Evolutionary conservation across 2,113 vertebrate species (phyloP).

Genomic region (Pollimyrus isidori): DNA sequence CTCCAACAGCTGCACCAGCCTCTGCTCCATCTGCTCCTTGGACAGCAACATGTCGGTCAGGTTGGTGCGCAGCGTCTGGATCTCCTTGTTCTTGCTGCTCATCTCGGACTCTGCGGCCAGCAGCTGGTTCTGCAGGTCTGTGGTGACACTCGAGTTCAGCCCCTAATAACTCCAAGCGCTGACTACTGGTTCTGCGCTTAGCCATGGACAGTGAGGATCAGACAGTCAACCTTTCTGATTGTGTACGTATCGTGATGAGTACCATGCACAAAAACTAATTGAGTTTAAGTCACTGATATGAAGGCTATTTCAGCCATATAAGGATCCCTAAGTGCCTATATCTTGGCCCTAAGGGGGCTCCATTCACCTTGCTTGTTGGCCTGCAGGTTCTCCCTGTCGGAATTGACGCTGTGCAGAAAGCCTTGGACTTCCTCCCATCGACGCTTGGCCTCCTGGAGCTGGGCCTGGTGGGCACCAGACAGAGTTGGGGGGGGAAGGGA

Average conservation of each 20-base stretch:
- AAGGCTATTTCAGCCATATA: neutral
- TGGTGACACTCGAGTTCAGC: neutral
- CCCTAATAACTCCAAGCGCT: neutral
- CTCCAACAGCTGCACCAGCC: constrained; percentile 80
- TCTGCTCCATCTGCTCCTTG: constrained; percentile 87
- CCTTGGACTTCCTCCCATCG: constrained; percentile 90
- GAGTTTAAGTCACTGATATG: neutral
- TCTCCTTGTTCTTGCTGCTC: constrained; percentile 72
- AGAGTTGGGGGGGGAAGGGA: neutral
- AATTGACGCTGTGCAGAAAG: constrained; percentile 77
- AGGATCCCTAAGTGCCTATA: neutral
- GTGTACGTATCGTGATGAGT: too few relatives aligned
- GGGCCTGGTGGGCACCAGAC: constrained; percentile 56
- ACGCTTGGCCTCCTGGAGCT: constrained; percentile 84
- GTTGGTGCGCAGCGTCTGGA: constrained; percentile 85
- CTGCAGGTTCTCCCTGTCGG: constrained; percentile 76
- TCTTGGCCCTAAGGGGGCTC: neutral
- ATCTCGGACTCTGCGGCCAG: constrained; percentile 72
- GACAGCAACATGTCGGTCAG: constrained; percentile 83
- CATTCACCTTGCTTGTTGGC: constrained; percentile 71
- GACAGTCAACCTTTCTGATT: neutral
- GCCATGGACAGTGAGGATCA: neutral
- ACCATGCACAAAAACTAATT: too few relatives aligned
- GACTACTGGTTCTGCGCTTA: neutral
- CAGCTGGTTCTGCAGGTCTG: constrained; percentile 87